These are phyloP conservation scores for Argopecten irradians DNA, from an alignment of 1,140 invertebrate species.

Conservation along the genomic window DNA sequence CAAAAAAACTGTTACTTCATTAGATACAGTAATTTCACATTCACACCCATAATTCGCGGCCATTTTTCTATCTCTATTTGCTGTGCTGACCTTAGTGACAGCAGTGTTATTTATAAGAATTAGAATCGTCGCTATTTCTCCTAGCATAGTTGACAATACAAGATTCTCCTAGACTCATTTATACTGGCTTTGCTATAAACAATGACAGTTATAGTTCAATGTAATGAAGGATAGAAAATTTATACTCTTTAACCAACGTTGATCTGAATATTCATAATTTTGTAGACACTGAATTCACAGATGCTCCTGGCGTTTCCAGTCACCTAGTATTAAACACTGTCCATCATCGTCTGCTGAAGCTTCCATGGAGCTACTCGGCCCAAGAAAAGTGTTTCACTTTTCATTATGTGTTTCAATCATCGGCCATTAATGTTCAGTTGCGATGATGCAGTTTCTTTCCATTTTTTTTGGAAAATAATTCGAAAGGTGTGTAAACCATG, in stretches of 20 bases:
- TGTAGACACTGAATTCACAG: neutral
- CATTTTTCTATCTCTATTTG: too few species aligned
- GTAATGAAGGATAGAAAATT: neutral
- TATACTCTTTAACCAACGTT: constrained; percentile 24
- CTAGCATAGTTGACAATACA: too few species aligned
- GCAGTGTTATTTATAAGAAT: too few species aligned
- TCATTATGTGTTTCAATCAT: neutral
- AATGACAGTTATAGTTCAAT: neutral
- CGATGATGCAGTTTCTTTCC: neutral
- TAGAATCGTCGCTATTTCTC: too few species aligned
- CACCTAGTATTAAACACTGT: neutral
- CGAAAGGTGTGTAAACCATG: neutral
- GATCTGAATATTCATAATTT: neutral
- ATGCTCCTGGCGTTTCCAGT: constrained; percentile 19
- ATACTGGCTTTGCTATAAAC: neutral
- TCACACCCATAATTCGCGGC: too few species aligned
- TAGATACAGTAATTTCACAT: too few species aligned
- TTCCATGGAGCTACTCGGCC: neutral
- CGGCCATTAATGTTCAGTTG: neutral
- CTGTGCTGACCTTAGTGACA: too few species aligned
- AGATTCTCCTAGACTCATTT: neutral
- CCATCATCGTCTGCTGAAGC: neutral
- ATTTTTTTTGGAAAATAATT: neutral
- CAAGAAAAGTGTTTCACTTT: neutral
- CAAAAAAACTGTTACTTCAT: too few species aligned